phyloP scores from a whole-genome alignment of 2,113 vertebrate genomes.

The Atractosteus spatula region DNA sequence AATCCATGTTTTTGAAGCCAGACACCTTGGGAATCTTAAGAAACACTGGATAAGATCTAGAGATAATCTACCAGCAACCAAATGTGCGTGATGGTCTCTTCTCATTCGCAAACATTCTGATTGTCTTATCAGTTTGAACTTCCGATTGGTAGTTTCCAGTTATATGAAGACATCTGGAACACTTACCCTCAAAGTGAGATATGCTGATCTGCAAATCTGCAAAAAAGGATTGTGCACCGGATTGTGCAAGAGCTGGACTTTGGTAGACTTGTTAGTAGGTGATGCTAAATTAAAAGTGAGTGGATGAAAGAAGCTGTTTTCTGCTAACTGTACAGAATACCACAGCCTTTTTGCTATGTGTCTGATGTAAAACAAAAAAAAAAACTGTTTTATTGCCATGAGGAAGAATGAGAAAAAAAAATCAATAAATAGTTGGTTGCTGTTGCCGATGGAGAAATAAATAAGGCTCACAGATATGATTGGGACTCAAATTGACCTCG shows the following conservation, averaged over 20 bases:
- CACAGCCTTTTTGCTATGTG: constrained; percentile 17
- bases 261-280: not conserved
- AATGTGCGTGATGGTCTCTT: no score
- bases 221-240: no score
- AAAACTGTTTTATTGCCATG: constrained; percentile 17
- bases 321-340: constrained; percentile 4
- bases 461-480: constrained; percentile 12
- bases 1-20: no score
- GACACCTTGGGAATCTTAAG: no score
- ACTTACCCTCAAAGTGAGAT: no score
- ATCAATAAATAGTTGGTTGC: constrained; percentile 24
- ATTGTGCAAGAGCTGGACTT: not conserved
- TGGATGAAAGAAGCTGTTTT: constrained; percentile 1
- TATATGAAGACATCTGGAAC: no score
- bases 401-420: constrained; percentile 3
- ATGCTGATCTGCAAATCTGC: no score
- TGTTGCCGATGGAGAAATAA: constrained; percentile 19
- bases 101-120: no score
- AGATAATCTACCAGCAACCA: no score
- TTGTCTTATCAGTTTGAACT: no score
- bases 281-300: not conserved
- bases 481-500: not conserved
- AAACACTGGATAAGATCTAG: no score
- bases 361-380: constrained; percentile 12
- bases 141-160: no score